These are phyloP conservation scores for Phrynocephalus vlangalii DNA, from an alignment of 2,797 vertebrate genomes.

Conservation along the genomic window DNA sequence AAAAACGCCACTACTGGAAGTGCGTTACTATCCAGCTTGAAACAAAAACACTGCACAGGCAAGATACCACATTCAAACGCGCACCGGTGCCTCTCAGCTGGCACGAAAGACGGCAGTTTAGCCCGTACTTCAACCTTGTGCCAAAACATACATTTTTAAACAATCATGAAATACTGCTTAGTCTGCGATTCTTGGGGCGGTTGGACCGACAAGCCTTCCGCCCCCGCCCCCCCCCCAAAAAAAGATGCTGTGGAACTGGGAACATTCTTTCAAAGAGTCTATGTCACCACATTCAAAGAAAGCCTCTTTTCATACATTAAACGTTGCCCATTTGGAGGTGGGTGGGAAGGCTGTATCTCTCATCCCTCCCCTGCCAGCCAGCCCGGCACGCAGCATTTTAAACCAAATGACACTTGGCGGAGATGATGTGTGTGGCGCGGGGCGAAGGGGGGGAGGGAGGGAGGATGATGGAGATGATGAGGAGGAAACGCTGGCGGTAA, in stretches of 20 bases:
- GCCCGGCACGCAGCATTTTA: slow-evolving; percentile 2
- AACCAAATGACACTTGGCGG: neutral
- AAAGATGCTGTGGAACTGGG: neutral
- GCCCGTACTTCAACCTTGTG: no score
- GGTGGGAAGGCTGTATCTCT: no score
- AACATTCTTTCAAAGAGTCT: neutral
- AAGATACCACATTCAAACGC: neutral
- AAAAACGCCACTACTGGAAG: slow-evolving; percentile 20
- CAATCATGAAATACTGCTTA: neutral
- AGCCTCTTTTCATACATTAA: neutral
- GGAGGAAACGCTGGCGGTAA: no score
- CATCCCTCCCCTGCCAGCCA: neutral
- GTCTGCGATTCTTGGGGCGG: neutral
- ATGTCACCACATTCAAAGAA: neutral
- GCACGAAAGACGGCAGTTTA: slow-evolving; percentile 26
- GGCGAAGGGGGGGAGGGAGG: no score
- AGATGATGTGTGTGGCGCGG: no score
- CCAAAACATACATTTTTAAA: neutral
- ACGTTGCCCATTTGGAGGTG: neutral
- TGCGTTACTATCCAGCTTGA: slow-evolving; percentile 18
- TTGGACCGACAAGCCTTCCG: neutral
- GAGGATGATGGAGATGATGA: neutral
- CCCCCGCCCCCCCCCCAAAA: no score
- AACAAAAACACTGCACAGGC: slow-evolving; percentile 9
- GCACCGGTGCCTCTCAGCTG: neutral